Conservation (phyloP, 2,113 vertebrate species). For the Pica pica region DNA sequence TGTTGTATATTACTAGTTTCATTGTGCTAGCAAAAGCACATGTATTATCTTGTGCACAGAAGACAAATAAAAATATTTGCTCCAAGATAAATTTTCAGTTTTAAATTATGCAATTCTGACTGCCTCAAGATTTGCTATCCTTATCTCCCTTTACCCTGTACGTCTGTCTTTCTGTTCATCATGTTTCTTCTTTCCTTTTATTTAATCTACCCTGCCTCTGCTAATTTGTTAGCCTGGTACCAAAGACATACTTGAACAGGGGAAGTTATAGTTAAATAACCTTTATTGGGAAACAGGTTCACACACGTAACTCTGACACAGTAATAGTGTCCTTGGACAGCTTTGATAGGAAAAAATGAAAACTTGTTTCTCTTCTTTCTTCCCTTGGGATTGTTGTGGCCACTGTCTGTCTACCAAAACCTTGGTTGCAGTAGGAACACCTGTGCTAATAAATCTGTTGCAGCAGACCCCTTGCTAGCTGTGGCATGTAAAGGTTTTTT, state of each 20-base stretch:
- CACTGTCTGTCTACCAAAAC: neutral
- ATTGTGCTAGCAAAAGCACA: neutral
- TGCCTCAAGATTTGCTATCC: neutral
- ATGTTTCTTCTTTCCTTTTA: neutral
- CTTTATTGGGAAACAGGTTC: neutral
- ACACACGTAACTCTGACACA: neutral
- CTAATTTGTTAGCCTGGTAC: neutral
- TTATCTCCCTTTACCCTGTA: neutral
- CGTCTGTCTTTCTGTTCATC: neutral
- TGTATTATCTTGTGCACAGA: neutral
- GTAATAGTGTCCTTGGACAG: neutral
- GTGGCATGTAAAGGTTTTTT: neutral
- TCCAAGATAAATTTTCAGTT: neutral
- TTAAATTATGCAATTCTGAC: neutral
- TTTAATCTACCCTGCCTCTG: neutral
- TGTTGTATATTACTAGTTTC: neutral
- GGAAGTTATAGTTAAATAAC: neutral
- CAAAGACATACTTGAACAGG: neutral
- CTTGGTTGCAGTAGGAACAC: neutral
- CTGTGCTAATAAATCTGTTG: neutral
- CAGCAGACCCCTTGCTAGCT: neutral
- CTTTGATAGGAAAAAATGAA: neutral
- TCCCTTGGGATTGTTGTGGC: neutral
- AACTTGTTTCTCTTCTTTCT: neutral
- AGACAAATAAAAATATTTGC: neutral